phyloP scores from a whole-genome alignment of 2,113 vertebrate species.

The Megaptera novaeangliae region DNA sequence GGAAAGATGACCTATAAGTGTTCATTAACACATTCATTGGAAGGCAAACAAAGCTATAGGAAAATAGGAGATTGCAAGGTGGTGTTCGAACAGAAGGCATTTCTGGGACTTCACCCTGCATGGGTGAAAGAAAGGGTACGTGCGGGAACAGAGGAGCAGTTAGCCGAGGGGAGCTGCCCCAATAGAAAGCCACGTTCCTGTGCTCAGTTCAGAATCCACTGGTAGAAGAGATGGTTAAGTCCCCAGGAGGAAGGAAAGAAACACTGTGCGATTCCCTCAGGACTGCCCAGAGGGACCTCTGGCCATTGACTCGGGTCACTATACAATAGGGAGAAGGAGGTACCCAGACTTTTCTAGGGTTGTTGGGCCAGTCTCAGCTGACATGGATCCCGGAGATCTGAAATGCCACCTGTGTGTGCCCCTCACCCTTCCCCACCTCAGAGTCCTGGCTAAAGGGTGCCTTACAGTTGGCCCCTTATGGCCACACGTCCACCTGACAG shows the following conservation, averaged over 20 bases:
- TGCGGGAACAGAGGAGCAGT: background rate
- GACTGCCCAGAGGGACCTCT: background rate
- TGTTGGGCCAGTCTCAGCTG: background rate
- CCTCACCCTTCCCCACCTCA: background rate
- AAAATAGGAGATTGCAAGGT: background rate
- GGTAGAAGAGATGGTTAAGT: background rate
- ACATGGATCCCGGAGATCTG: background rate
- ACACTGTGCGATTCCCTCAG: background rate
- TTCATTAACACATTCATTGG: background rate
- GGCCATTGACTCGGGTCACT: background rate
- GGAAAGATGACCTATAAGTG: background rate
- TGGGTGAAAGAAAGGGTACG: background rate
- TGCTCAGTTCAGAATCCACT: background rate
- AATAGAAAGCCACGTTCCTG: background rate
- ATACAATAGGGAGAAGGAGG: background rate
- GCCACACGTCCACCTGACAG: background rate
- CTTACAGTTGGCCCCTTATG: background rate
- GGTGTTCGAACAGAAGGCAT: background rate
- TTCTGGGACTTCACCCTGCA: background rate
- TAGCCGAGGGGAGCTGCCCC: background rate
- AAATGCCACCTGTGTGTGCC: background rate
- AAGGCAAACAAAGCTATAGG: background rate
- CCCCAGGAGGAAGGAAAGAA: background rate
- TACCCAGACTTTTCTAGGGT: background rate
- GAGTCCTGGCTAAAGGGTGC: background rate